These are phyloP conservation scores for Nasonovia ribisnigri DNA, from an alignment of 2,888 invertebrate species.

Conservation along the genomic window DNA sequence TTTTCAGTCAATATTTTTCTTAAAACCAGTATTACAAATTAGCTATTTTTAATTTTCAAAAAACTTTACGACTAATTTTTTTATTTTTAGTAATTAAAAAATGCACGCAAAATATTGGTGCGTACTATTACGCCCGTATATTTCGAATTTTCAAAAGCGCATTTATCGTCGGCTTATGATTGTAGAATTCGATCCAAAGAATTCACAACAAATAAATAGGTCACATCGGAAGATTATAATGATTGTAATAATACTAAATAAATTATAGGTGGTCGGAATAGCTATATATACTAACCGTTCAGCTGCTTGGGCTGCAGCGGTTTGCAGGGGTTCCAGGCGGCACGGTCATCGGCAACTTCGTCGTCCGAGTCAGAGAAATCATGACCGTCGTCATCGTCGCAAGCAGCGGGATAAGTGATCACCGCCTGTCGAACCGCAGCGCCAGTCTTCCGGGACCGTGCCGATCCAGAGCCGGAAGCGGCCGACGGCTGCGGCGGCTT, in stretches of 20 bases:
- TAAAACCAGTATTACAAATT: no score
- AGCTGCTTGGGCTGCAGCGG: neutral
- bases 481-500: neutral
- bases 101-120: neutral
- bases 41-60: no score
- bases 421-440: neutral
- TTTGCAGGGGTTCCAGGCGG: no score
- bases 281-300: neutral
- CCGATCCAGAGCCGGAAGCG: neutral
- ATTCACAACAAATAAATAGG: neutral
- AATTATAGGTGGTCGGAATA: neutral
- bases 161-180: neutral
- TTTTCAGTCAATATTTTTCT: no score
- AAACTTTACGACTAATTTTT: no score
- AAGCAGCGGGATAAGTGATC: no score
- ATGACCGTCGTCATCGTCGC: neutral
- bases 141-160: neutral
- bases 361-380: neutral
- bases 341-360: neutral
- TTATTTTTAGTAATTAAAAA: no score
- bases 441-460: constrained; percentile 13
- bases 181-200: neutral
- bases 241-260: neutral
- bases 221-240: neutral
- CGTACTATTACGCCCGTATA: neutral